Conservation (phyloP, 2,797 vertebrate genomes). For the Myotis planiceps region DNA sequence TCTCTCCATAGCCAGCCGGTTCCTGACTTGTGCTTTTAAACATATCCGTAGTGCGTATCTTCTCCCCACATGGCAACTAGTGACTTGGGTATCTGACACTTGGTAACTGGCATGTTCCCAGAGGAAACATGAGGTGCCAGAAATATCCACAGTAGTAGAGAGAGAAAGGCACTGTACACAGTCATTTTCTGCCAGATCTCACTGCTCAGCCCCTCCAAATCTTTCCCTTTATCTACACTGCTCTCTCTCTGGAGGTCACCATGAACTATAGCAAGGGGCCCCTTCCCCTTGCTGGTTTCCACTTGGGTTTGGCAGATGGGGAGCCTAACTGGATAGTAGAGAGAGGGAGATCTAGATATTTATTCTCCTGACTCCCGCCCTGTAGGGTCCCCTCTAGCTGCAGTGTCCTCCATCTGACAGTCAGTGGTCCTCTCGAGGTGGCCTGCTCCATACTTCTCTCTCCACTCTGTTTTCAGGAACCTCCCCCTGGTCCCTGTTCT, state of each 20-base stretch:
- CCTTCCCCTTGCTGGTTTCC: neutral
- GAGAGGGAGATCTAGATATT: neutral
- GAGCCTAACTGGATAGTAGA: neutral
- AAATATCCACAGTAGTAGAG: neutral
- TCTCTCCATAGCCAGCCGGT: neutral
- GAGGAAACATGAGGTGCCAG: neutral
- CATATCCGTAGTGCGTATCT: no score
- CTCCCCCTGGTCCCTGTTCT: neutral
- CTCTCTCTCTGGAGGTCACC: neutral
- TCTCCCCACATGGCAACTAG: neutral
- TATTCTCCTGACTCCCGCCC: neutral
- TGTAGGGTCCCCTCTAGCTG: neutral
- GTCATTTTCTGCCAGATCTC: neutral
- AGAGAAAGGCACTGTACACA: neutral
- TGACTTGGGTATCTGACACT: neutral
- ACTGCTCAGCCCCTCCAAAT: accelerated
- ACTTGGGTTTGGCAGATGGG: neutral
- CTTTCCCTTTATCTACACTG: neutral
- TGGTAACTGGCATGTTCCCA: neutral
- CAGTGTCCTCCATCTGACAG: neutral
- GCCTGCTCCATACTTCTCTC: neutral
- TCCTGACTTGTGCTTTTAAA: neutral
- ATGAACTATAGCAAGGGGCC: accelerated
- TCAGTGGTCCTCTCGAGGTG: accelerated
- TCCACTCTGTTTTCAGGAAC: neutral